Evolutionary conservation across 2,797 vertebrate genomes (phyloP), one percentile per base, ranked within the genome.

Genomic region (Agapornis canus): DNA sequence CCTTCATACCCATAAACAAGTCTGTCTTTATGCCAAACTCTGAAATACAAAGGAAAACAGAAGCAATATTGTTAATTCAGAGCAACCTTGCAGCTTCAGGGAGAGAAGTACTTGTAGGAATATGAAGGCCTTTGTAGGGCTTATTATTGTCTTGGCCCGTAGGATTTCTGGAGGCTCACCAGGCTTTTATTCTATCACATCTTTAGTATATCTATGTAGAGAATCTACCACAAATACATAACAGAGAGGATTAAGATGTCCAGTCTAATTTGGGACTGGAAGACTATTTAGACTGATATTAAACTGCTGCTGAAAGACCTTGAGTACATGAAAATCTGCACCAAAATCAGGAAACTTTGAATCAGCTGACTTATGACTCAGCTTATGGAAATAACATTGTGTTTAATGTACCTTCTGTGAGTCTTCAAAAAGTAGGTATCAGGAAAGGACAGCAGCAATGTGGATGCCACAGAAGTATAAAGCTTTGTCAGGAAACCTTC

Each of bases 401-500:
- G 12, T 48, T 86, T 79, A 37, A 52, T 70, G n/a, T 49, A 19
- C 3, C 10, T 57, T 68, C n/a, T 39, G 9, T 60, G 63, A 8
- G 14, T 45, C 56, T 91, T 63, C 49, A 59, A 63, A 8, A 18
- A 21, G 37, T 10, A 69, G 43, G 2, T 40, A 37, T 49, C 2
- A 1, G 21, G n/a, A 61, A 77, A 78, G 59, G 32, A n/a, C 23
- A 31, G 23, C 12, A 71, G 35, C 18, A 35, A 14, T 10, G 59
- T 65, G 45, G 81, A 63, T 43, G 17, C 21, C 21, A 23, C 27
- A 32, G 64, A 77, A 78, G 40, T 85, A 54, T n/a, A 26, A 73
- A 82, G 20, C 82, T 96, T 81, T 83, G 68, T 76, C 73, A 85
- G 84, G 92, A 97, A 97, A 96, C 88, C 71, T 95, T 94, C 85